Evolutionary conservation across 2,888 invertebrate species (phyloP).

Genomic region (Helicoverpa assulta): DNA sequence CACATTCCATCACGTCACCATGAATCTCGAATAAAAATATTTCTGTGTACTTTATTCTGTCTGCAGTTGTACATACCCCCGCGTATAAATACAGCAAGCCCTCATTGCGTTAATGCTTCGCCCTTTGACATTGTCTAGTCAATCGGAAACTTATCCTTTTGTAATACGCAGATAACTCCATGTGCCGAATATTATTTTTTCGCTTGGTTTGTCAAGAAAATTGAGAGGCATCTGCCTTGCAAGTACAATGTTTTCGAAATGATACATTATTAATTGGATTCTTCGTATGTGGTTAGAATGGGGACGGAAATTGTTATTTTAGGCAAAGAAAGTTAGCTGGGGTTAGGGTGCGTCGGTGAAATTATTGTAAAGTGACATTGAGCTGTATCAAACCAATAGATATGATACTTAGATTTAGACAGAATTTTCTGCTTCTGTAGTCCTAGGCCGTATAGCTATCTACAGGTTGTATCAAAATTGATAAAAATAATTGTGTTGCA

Average conservation of each 20-base stretch:
- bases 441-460: no score
- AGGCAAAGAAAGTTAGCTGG: conserved; percentile 32
- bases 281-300: conserved; percentile 25
- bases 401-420: no score
- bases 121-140: conserved; percentile 84
- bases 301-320: conserved; percentile 40
- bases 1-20: conserved; percentile 13
- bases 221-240: conserved; percentile 80
- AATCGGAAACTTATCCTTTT: conserved; percentile 86
- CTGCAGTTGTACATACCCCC: conserved; percentile 58
- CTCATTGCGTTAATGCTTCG: conserved; percentile 78
- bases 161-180: conserved; percentile 80
- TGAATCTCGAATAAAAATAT: conserved; percentile 21
- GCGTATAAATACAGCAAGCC: conserved; percentile 65
- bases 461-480: no score
- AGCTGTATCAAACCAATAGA: no score
- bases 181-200: conserved; percentile 81
- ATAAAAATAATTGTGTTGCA: no score
- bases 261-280: conserved; percentile 46
- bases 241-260: conserved; percentile 63
- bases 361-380: no score
- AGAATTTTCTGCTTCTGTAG: no score
- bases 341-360: neutral
- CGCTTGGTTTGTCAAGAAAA: conserved; percentile 85
- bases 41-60: conserved; percentile 36